These are phyloP conservation scores for Druon quercuslanigerum DNA, from an alignment of 1,140 invertebrate species.

Conservation along the genomic window DNA sequence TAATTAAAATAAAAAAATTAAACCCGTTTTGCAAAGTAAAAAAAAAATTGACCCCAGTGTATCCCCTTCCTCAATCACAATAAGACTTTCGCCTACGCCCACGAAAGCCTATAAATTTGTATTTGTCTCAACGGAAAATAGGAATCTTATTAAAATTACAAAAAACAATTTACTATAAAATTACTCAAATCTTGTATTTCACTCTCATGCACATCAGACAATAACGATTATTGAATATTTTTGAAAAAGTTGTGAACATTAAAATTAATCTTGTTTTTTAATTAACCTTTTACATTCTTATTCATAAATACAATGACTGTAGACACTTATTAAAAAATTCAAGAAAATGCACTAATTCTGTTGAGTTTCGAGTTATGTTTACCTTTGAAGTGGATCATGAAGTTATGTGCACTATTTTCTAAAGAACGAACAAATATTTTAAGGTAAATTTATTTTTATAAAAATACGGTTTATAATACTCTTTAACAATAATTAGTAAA, in stretches of 20 bases:
- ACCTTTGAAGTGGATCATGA: background rate
- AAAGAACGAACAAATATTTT: background rate
- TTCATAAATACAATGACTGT: constrained; percentile 15
- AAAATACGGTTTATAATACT: background rate
- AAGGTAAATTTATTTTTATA: background rate
- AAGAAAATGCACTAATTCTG: background rate
- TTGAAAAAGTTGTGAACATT: background rate
- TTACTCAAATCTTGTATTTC: too few species aligned
- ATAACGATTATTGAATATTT: background rate
- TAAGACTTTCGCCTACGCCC: too few species aligned
- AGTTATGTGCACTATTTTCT: background rate
- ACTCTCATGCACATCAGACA: too few species aligned
- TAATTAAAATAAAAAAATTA: too few species aligned
- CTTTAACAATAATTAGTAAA: background rate
- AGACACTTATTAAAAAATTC: background rate
- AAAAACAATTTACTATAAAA: too few species aligned
- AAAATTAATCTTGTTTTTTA: background rate
- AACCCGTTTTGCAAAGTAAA: too few species aligned
- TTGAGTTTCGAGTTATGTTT: background rate
- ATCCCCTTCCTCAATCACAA: too few species aligned
- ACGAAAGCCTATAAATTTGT: too few species aligned
- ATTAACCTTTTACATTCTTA: background rate
- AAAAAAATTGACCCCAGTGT: too few species aligned
- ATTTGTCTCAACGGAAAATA: too few species aligned
- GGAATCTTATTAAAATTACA: too few species aligned